Conservation (phyloP, 2,888 invertebrate species). For the Parnassius orleans region DNA sequence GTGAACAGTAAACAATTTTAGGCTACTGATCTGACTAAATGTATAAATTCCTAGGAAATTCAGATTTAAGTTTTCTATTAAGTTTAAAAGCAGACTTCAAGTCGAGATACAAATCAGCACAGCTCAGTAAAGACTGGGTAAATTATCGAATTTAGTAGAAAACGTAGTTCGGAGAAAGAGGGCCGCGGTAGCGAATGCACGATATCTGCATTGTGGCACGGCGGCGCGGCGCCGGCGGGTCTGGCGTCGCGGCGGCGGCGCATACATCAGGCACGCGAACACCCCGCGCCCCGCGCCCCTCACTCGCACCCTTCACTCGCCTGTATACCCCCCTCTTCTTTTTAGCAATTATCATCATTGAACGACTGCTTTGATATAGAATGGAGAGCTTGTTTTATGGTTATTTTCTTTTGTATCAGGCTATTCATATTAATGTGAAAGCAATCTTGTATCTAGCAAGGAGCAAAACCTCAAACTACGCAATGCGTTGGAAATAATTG, state of each 20-base stretch:
- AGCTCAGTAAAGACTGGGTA: slow-evolving; percentile 14
- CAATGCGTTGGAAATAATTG: slow-evolving; percentile 15
- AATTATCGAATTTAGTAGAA: slow-evolving; percentile 21
- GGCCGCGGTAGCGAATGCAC: slow-evolving; percentile 59
- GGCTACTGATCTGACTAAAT: too few relatives aligned
- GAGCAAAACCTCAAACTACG: slow-evolving; percentile 21
- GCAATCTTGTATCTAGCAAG: slow-evolving; percentile 15
- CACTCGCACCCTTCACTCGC: slow-evolving; percentile 23
- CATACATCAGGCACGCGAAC: slow-evolving; percentile 78
- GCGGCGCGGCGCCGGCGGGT: slow-evolving; percentile 74
- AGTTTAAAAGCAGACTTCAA: neutral
- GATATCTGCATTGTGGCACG: slow-evolving; percentile 76
- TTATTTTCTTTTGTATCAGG: slow-evolving; percentile 24
- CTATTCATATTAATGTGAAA: slow-evolving; percentile 22
- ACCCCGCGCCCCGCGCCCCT: slow-evolving; percentile 38
- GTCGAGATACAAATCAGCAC: slow-evolving; percentile 2
- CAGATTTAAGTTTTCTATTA: slow-evolving; percentile 8
- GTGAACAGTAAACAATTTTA: too few relatives aligned
- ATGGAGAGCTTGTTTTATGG: slow-evolving; percentile 33
- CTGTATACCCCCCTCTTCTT: slow-evolving; percentile 27
- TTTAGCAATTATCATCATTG: slow-evolving; percentile 61
- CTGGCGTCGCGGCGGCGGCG: slow-evolving; percentile 76
- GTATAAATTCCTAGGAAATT: neutral
- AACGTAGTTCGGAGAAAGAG: slow-evolving; percentile 31
- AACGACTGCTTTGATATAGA: slow-evolving; percentile 58